Evolutionary conservation across 2,888 invertebrate species (phyloP).

Genomic region (Cheilosia pagana): DNA sequence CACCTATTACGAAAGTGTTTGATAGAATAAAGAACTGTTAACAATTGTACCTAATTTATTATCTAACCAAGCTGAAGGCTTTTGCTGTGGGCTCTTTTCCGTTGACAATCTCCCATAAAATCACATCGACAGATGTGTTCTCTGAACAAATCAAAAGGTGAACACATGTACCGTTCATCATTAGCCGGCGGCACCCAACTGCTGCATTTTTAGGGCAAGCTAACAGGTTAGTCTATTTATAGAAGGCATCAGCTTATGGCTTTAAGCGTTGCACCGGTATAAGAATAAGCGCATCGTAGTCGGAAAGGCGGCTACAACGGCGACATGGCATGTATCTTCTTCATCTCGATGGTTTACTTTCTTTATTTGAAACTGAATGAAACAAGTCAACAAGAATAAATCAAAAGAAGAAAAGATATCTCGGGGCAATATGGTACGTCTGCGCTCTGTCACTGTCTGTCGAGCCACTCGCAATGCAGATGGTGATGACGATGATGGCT

Average conservation of each 20-base stretch:
- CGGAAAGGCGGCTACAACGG: conserved; percentile 14
- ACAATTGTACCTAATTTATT: neutral
- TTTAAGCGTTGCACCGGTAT: conserved; percentile 26
- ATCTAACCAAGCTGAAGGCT: neutral
- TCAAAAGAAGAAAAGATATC: conserved; percentile 18
- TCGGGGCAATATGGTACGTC: conserved; percentile 12
- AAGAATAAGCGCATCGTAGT: conserved; percentile 43
- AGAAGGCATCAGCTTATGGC: conserved; percentile 33
- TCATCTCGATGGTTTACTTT: conserved; percentile 56
- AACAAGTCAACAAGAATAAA: conserved; percentile 56
- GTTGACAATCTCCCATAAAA: neutral
- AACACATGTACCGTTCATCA: conserved; percentile 6
- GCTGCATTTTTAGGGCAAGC: conserved; percentile 56
- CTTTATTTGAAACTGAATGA: conserved; percentile 49
- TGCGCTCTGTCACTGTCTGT: conserved; percentile 18
- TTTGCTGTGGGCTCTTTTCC: neutral
- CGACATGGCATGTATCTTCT: conserved; percentile 48
- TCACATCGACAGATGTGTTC: neutral
- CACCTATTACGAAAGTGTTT: neutral
- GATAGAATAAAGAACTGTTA: neutral
- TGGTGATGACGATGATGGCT: neutral
- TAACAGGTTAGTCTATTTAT: conserved; percentile 70
- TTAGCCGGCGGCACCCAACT: neutral
- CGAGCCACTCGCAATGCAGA: conserved; percentile 11
- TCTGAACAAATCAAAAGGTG: conserved; percentile 23